These are phyloP conservation scores for Nesoenas mayeri DNA, from an alignment of 2,113 vertebrate genomes.

Conservation along the genomic window DNA sequence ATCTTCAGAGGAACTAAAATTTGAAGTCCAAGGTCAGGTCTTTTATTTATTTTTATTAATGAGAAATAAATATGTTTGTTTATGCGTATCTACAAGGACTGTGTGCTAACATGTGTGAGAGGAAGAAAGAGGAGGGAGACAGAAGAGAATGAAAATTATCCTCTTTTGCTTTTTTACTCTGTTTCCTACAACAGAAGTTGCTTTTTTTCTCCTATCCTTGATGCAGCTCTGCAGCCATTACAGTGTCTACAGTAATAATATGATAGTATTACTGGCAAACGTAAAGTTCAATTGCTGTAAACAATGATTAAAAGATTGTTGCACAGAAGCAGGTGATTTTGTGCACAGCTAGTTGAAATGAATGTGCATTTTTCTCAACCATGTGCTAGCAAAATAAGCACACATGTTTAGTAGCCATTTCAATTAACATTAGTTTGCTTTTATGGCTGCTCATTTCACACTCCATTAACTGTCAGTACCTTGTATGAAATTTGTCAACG, in stretches of 20 bases:
- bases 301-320: not conserved
- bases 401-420: not conserved
- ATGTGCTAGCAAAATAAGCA: not conserved
- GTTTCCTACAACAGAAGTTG: not conserved
- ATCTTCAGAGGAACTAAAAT: not conserved
- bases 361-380: not conserved
- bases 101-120: rapidly evolving
- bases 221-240: not conserved
- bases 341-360: not conserved
- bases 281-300: not conserved
- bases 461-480: not conserved
- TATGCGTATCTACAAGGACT: not conserved
- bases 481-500: not conserved
- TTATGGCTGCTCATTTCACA: not conserved
- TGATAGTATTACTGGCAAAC: not conserved
- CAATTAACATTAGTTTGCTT: not conserved
- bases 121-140: not conserved
- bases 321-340: not conserved
- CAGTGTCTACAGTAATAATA: not conserved
- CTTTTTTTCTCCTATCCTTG: not conserved
- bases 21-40: not conserved
- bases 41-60: not conserved
- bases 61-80: not conserved
- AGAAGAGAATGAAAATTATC: not conserved
- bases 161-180: not conserved